These are phyloP conservation scores for Pygmarrhopalites habei DNA, from an alignment of 1,140 invertebrate genomes.

Conservation along the genomic window DNA sequence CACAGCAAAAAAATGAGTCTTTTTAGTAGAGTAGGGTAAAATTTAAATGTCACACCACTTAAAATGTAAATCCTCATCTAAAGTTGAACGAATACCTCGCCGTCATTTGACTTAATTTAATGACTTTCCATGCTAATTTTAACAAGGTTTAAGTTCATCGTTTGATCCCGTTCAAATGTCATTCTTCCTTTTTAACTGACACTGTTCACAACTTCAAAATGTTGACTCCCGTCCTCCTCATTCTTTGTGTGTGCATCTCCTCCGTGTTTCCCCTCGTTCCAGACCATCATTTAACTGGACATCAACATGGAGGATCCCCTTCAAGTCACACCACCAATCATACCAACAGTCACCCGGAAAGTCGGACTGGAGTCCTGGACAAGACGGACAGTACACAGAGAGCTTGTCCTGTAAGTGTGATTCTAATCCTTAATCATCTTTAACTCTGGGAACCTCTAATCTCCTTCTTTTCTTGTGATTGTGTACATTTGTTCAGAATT, in stretches of 20 bases:
- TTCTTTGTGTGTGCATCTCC: conserved; percentile 1
- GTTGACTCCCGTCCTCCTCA: background rate
- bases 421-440: no score
- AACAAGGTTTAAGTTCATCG: conserved; percentile 1
- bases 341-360: background rate
- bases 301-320: background rate
- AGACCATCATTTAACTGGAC: no score
- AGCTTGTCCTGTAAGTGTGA: background rate
- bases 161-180: background rate
- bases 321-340: background rate
- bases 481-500: no score
- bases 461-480: no score
- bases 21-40: conserved; percentile 6
- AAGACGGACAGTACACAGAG: background rate
- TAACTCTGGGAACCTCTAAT: no score
- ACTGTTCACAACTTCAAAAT: background rate
- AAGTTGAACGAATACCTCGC: background rate
- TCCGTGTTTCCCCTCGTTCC: conserved; percentile 2
- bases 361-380: background rate
- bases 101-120: conserved; percentile 7
- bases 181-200: background rate
- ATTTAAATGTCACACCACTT: conserved; percentile 6
- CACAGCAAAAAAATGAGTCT: no score
- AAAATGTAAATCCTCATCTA: background rate
- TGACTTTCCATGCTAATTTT: conserved; percentile 1